phyloP scores from a whole-genome alignment of 2,888 invertebrate species.

The Mesorhabditis spiculigera region DNA sequence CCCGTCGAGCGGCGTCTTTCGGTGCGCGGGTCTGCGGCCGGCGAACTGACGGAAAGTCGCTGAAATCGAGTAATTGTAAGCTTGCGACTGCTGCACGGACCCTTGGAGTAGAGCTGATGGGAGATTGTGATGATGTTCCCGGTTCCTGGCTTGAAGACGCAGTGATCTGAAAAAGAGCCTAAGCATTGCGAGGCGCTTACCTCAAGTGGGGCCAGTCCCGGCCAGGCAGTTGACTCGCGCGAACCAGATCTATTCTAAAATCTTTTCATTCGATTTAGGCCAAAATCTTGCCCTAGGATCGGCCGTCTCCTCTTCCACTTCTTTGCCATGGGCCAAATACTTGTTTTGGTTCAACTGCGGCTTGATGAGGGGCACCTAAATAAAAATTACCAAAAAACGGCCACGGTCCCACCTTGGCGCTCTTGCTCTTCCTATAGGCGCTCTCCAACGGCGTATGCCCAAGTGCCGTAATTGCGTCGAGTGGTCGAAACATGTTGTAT shows the following conservation, averaged over 20 bases:
- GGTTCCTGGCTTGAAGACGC: too few relatives aligned
- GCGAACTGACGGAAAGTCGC: too few relatives aligned
- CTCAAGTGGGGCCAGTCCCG: too few relatives aligned
- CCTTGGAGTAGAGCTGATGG: too few relatives aligned
- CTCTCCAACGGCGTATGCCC: background rate
- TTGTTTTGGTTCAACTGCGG: background rate
- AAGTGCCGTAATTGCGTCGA: constrained; percentile 4
- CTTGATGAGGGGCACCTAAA: background rate
- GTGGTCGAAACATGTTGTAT: background rate
- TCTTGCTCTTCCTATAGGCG: background rate
- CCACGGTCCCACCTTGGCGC: background rate
- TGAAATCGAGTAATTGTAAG: too few relatives aligned
- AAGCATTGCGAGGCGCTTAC: background rate
- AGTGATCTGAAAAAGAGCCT: background rate
- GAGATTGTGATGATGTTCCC: too few relatives aligned
- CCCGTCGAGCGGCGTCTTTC: background rate
- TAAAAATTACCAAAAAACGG: background rate
- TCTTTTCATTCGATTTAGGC: too few relatives aligned
- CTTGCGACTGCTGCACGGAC: too few relatives aligned
- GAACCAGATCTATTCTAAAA: too few relatives aligned
- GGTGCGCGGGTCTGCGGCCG: background rate
- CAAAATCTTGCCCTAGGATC: too few relatives aligned
- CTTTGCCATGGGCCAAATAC: background rate
- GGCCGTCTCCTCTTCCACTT: background rate
- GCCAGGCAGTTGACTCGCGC: too few relatives aligned